phyloP scores from a whole-genome alignment of 2,113 vertebrate species.

The Caracal caracal region DNA sequence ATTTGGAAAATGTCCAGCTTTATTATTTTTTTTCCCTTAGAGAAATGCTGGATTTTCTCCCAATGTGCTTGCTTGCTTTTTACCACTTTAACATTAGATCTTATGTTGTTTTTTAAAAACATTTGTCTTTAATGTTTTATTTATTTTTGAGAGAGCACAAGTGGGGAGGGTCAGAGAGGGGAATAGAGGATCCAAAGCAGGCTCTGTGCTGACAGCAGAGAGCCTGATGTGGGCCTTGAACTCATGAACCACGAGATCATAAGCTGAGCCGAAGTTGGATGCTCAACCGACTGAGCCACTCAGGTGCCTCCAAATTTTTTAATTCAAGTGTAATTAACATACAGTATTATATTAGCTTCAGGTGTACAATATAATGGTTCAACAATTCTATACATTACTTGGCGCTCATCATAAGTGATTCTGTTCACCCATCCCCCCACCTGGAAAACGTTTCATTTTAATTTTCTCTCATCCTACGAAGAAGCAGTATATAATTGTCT shows the following conservation, averaged over 20 bases:
- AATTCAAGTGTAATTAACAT: background rate
- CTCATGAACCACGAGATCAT: too few species aligned
- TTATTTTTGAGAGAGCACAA: too few species aligned
- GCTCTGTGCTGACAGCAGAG: too few species aligned
- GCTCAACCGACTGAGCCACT: too few species aligned
- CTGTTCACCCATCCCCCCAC: background rate
- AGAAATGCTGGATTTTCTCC: background rate
- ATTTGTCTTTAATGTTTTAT: background rate
- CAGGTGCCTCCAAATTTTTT: background rate
- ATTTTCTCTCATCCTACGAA: background rate
- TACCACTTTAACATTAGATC: background rate
- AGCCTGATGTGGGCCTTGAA: too few species aligned
- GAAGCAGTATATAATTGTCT: background rate
- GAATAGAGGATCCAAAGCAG: too few species aligned
- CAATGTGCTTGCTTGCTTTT: background rate
- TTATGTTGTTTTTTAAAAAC: background rate
- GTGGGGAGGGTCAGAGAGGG: too few species aligned
- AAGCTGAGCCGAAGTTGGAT: too few species aligned
- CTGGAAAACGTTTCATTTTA: conserved; percentile 7
- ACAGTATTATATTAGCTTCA: background rate
- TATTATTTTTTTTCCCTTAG: background rate
- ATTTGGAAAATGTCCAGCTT: conserved; percentile 32
- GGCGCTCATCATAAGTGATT: background rate
- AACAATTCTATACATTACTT: background rate
- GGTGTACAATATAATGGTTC: background rate